Conservation (phyloP, 2,888 invertebrate genomes). For the Drosophila imparisetae region DNA sequence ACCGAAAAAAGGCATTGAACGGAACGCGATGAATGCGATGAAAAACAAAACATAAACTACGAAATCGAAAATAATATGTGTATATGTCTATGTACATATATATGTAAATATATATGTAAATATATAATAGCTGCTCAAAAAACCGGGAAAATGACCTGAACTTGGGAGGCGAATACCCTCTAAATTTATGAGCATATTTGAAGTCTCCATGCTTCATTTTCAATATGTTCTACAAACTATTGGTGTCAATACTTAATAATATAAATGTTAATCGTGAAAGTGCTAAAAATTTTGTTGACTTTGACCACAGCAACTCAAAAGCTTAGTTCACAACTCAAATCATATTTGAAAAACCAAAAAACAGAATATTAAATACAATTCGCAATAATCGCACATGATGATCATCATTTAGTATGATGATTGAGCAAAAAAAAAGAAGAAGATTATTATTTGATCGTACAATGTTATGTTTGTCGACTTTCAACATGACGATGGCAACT, state of each 20-base stretch:
- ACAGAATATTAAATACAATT: background rate
- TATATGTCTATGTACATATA: too few relatives aligned
- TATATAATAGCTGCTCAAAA: background rate
- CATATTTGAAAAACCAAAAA: background rate
- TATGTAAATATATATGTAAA: background rate
- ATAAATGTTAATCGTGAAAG: background rate
- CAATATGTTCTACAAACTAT: background rate
- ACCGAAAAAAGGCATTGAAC: constrained; percentile 35
- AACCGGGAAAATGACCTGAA: background rate
- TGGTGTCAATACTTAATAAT: background rate
- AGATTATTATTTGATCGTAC: background rate
- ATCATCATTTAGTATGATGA: background rate
- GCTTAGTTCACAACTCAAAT: background rate
- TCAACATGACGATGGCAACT: background rate
- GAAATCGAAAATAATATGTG: background rate
- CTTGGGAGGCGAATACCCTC: background rate
- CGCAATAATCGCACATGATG: background rate
- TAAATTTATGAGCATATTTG: background rate
- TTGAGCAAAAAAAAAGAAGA: background rate
- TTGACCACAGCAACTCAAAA: background rate
- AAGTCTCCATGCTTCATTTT: background rate
- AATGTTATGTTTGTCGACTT: background rate
- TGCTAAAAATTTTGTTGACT: background rate
- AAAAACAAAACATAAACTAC: background rate
- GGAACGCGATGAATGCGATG: background rate